phyloP scores from a whole-genome alignment of 1,140 invertebrate species.

The Mercenaria mercenaria region DNA sequence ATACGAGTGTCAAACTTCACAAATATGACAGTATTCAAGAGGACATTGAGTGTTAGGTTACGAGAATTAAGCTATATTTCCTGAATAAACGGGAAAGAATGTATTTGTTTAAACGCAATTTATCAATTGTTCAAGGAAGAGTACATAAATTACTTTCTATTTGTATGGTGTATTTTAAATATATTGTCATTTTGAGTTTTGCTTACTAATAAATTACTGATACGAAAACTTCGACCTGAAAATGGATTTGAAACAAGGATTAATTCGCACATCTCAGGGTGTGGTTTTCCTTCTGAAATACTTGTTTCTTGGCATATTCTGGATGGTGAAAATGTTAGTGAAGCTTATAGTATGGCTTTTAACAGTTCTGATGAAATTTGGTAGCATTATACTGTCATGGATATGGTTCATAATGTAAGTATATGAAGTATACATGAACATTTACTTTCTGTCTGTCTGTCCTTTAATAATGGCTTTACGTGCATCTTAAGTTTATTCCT shows the following conservation, averaged over 20 bases:
- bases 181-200: too few relatives aligned
- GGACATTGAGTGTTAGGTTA: neutral
- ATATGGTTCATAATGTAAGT: slow-evolving; percentile 20
- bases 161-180: too few relatives aligned
- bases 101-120: neutral
- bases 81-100: neutral
- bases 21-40: neutral
- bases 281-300: neutral
- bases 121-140: neutral
- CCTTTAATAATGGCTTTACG: too few relatives aligned
- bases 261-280: neutral
- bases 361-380: neutral
- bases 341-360: neutral
- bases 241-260: neutral
- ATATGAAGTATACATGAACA: neutral
- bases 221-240: too few relatives aligned
- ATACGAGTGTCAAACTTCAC: neutral
- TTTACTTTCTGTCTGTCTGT: too few relatives aligned
- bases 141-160: too few relatives aligned
- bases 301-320: neutral
- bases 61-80: neutral
- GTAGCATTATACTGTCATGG: slow-evolving; percentile 9
- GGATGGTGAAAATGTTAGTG: neutral
- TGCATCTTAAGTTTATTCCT: too few relatives aligned
- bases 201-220: too few relatives aligned